These are phyloP conservation scores for Platysternon megacephalum DNA, from an alignment of 2,113 vertebrate species.

Conservation along the genomic window DNA sequence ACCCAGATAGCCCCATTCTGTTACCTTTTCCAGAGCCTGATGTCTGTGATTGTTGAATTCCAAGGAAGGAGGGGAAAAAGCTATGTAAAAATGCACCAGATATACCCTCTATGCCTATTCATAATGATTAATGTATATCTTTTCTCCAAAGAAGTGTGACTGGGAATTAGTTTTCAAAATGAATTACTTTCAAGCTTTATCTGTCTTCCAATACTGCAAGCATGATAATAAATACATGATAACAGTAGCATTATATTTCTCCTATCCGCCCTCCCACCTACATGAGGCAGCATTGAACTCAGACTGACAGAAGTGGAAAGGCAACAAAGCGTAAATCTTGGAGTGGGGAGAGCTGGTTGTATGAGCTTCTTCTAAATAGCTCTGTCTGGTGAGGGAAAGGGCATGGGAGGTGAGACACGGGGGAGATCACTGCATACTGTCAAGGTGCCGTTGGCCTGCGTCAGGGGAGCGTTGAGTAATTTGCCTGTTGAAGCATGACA, in stretches of 20 bases:
- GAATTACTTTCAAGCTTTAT: conserved; percentile 46
- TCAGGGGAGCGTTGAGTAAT: not conserved
- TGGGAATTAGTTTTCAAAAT: conserved; percentile 56
- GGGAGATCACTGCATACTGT: accelerated
- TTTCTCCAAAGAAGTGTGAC: conserved; percentile 49
- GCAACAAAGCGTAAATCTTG: not conserved
- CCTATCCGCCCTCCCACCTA: not conserved
- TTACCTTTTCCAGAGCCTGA: not conserved
- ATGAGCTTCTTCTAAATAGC: not conserved
- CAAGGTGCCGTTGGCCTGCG: not conserved
- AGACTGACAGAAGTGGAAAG: not conserved
- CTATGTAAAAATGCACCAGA: conserved; percentile 5
- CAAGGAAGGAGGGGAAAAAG: not conserved
- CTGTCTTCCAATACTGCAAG: conserved; percentile 31
- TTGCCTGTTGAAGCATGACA: not conserved
- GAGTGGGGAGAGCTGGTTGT: not conserved
- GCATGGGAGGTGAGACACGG: accelerated
- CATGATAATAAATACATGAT: not conserved
- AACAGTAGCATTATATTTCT: conserved; percentile 8
- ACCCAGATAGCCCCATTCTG: not conserved
- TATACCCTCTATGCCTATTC: conserved; percentile 18
- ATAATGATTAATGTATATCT: conserved; percentile 48
- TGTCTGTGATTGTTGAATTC: not conserved
- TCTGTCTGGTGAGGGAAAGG: not conserved
- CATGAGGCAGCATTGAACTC: not conserved